phyloP scores from a whole-genome alignment of 2,797 vertebrate species.

The Picus viridis region DNA sequence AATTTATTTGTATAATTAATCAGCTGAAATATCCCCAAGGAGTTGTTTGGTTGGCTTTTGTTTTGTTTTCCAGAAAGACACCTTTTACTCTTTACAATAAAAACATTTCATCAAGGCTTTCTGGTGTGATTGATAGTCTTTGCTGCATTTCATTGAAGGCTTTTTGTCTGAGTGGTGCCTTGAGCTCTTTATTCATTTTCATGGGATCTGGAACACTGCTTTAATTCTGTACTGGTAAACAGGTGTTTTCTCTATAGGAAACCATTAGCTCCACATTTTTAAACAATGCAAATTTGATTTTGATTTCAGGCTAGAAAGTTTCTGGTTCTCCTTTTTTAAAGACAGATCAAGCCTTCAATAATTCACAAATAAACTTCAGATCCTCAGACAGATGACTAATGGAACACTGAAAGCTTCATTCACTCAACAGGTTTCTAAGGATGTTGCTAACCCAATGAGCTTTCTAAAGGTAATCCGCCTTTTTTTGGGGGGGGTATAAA shows the following conservation, averaged over 20 bases:
- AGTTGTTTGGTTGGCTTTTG: neutral
- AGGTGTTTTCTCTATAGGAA: constrained; percentile 61
- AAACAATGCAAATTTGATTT: constrained; percentile 57
- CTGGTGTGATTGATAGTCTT: constrained; percentile 57
- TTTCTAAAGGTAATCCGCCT: neutral
- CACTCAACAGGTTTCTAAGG: neutral
- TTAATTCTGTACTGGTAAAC: constrained; percentile 57
- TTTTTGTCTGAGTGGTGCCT: constrained; percentile 60
- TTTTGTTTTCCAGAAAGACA: constrained; percentile 8
- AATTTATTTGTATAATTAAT: constrained; percentile 75
- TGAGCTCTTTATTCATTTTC: constrained; percentile 66
- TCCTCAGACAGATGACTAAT: neutral
- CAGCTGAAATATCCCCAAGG: constrained; percentile 48
- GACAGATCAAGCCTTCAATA: constrained; percentile 7
- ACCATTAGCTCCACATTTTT: constrained; percentile 50
- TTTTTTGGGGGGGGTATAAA: neutral
- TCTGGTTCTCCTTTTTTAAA: neutral
- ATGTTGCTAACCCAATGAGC: neutral
- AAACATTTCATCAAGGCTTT: constrained; percentile 58
- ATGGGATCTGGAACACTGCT: constrained; percentile 34
- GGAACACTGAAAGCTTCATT: neutral
- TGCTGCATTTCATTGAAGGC: constrained; percentile 45
- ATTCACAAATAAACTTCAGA: constrained; percentile 5
- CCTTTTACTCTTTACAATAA: constrained; percentile 59
- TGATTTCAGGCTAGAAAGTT: constrained; percentile 28